Conservation (phyloP, 2,113 vertebrate species). For the Physeter macrocephalus region DNA sequence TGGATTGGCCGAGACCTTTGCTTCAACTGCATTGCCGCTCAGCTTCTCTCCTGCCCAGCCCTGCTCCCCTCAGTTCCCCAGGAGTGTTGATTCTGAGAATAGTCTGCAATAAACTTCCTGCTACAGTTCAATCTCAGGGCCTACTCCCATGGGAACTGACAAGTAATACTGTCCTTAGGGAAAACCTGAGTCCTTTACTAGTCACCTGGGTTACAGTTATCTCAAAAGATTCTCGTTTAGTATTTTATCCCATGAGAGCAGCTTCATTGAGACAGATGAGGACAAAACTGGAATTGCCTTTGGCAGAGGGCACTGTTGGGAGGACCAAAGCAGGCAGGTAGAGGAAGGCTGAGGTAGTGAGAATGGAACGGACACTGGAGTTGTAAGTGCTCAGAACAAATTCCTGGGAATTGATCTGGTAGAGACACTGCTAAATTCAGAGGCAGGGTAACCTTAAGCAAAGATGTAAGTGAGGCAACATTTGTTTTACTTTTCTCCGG, state of each 20-base stretch:
- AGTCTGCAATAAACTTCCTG: not conserved
- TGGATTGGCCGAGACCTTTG: not conserved
- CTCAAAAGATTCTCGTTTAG: not conserved
- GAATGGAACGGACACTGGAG: rapidly evolving
- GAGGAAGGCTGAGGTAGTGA: not conserved
- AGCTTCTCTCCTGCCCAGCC: not conserved
- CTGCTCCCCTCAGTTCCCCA: not conserved
- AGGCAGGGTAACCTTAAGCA: not conserved
- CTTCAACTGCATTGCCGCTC: not conserved
- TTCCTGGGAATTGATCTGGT: not conserved
- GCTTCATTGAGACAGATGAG: not conserved
- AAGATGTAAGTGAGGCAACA: not conserved
- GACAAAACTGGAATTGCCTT: not conserved
- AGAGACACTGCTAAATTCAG: not conserved
- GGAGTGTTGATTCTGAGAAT: not conserved
- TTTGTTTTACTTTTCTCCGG: not conserved
- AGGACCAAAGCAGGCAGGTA: not conserved
- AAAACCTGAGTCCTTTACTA: not conserved
- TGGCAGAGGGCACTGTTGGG: not conserved
- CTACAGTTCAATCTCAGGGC: not conserved
- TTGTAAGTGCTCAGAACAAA: not conserved
- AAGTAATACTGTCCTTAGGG: not conserved
- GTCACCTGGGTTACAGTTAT: not conserved
- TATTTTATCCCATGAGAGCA: not conserved
- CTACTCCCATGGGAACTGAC: not conserved